A percentile compares a stretch with the other conserved stretches of the same genome.
Conservation (phyloP, 2,113 vertebrate genomes). For the Nothoprocta pentlandii region DNA sequence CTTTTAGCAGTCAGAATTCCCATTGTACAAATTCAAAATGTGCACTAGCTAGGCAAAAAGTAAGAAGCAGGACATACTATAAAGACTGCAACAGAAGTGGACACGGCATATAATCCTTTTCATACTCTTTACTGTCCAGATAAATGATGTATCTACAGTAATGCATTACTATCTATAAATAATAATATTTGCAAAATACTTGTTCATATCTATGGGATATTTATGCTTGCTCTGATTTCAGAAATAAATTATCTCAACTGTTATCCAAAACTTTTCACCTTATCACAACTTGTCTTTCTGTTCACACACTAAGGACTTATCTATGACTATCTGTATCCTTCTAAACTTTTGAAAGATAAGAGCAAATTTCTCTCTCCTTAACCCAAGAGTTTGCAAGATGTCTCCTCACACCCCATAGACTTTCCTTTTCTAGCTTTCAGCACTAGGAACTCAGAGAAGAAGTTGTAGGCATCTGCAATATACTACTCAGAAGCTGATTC, state of each 20-base stretch:
- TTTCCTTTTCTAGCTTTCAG: not conserved
- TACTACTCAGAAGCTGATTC: not conserved
- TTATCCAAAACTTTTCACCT: not conserved
- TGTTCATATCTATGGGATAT: not conserved
- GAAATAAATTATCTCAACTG: not conserved
- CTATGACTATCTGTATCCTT: not conserved
- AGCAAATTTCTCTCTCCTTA: not conserved
- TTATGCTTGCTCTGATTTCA: not conserved
- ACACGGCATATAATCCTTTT: not conserved
- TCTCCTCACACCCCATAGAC: not conserved
- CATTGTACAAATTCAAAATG: not conserved
- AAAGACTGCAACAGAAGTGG: not conserved
- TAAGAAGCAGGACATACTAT: not conserved
- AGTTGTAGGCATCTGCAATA: not conserved
- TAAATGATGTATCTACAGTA: not conserved
- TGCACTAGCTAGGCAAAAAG: not conserved
- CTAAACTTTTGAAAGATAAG: not conserved
- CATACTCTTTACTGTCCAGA: not conserved
- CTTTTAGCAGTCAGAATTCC: not conserved
- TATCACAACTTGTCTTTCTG: not conserved
- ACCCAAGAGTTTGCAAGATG: not conserved
- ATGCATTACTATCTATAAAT: not conserved
- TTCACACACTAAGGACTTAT: not conserved
- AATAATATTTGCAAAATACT: not conserved
- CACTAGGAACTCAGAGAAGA: not conserved